Conservation (phyloP, 2,888 invertebrate genomes). For the Kuschelorhynchus macadamiae region DNA sequence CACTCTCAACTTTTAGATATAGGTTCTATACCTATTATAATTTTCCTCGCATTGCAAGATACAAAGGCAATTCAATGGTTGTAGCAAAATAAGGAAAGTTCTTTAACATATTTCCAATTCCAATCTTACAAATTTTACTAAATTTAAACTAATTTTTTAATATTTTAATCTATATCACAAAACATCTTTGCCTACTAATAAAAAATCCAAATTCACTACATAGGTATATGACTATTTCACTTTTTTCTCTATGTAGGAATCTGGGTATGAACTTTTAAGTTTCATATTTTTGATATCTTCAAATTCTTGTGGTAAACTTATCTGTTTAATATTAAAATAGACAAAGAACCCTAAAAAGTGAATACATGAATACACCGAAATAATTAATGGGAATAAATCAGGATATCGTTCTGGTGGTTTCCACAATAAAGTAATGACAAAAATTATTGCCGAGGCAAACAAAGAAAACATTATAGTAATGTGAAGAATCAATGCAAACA, state of each 20-base stretch:
- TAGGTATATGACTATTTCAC: too few species aligned
- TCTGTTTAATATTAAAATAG: constrained; percentile 82
- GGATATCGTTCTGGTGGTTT: constrained; percentile 83
- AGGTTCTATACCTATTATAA: too few species aligned
- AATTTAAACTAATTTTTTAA: too few species aligned
- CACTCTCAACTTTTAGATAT: too few species aligned
- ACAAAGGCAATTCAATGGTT: too few species aligned
- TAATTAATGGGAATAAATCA: constrained; percentile 84
- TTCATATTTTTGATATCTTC: constrained; percentile 60
- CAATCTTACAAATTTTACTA: too few species aligned
- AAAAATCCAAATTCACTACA: too few species aligned
- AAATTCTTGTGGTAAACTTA: constrained; percentile 69
- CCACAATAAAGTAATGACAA: constrained; percentile 72
- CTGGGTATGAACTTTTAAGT: constrained; percentile 53
- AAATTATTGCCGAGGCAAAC: constrained; percentile 75
- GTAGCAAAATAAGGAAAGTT: too few species aligned
- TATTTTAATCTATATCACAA: too few species aligned
- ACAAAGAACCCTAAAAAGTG: constrained; percentile 85
- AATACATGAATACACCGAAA: constrained; percentile 85
- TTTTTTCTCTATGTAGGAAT: background rate
- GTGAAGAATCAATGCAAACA: constrained; percentile 58
- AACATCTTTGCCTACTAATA: too few species aligned
- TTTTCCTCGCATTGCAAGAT: too few species aligned
- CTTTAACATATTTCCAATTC: too few species aligned
- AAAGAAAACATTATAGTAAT: constrained; percentile 71